Base-by-base conservation (phyloP, 92 coral and sea anemone genomes). In the Umimayanthus chanpuru region DNA sequence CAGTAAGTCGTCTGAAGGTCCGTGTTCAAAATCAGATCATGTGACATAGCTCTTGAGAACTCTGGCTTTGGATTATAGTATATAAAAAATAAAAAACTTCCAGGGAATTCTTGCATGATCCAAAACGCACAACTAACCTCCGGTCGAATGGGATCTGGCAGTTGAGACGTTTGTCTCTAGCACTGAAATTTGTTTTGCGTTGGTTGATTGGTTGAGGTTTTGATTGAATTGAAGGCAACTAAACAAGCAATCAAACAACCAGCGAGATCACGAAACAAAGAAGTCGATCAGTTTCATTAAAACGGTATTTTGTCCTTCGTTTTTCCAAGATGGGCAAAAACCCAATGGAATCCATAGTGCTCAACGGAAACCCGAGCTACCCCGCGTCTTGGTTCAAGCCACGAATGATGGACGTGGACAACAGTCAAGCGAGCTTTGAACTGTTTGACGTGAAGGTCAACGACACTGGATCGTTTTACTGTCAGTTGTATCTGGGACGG, bases 371-470 rank as follows among this genome's bases (percentile, higher is more conserved):
- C 28, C 87, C 78, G 4, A 6, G 28, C 18, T 83, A 68, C 30
- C 87, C 87, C 3, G 73, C 61, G 2, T 83, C 87, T 16, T 83
- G 87, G 87, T 83, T 83, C 67, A 66, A 83, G 23, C 76, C 87
- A 28, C 65, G 87, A 28, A 44, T 83, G 77, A 15, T 44, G 28
- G 65, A 78, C 6, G 77, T 83, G 14, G 25, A 25, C 4, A 70
- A 83, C 53, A 67, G 87, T 26, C 77, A 44, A 9, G 87, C 87
- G 15, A 83, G 87, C 78, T 83, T 83, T 70, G 66, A 28, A 18
- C 41, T 83, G 41, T 26, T 70, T 14, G 38, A 70, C 10, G 77
- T 71, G 6, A 61, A 77, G 4, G 87, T 83, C 50, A 83, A 83
- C 44, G 87, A 83, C 41, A 83, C 77, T 6, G 87, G 87, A 9